Base-by-base conservation (phyloP, 2,888 invertebrate genomes). In the Eristalinus aeneus region DNA sequence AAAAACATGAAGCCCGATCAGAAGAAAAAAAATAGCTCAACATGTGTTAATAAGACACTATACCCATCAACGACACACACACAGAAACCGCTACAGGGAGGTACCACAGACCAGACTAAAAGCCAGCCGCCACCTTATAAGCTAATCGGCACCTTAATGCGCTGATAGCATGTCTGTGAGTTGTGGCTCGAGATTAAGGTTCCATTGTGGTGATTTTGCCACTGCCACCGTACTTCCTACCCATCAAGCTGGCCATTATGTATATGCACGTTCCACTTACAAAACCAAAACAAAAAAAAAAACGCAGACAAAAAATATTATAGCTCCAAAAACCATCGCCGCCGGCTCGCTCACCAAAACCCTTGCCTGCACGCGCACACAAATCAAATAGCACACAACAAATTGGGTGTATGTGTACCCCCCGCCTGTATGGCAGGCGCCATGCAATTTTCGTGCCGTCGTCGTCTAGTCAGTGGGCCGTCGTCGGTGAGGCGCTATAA, bases 401-500 rank as follows among this genome's bases (percentile, higher is more conserved):
- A 81, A 86, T 86, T 72, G 81, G 69, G 56, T 56, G 46, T 46
- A 16, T 46, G 46, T 46, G 46, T 46, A 46, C 46, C 46, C 8
- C 46, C 46, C 16, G 76, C 65, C 73, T 69, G 85, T 82, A 77
- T 86, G 64, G 85, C 76, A 86, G 85, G 85, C 85, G 85, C 85
- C 85, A 86, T 86, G 85, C 85, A 86, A 82, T 86, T 86, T 86
- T 77, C 77, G 85, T 77, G 81, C 85, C 71, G 84, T 75, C 73
- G 79, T 79, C 80, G 85, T 82, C 85, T 86, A 86, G 85, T 86
- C 85, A 82, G 81, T 81, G 85, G 81, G 77, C 81, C 81, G 85
- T 82, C 85, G 81, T 82, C 85, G 81, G 81, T 81, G 76, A 77
- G 81, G 85, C 81, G 85, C 81, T 86, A 86, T 86, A 86, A 77